phyloP scores from a whole-genome alignment of 2,888 invertebrate genomes.

The Chelonus formosanus region DNA sequence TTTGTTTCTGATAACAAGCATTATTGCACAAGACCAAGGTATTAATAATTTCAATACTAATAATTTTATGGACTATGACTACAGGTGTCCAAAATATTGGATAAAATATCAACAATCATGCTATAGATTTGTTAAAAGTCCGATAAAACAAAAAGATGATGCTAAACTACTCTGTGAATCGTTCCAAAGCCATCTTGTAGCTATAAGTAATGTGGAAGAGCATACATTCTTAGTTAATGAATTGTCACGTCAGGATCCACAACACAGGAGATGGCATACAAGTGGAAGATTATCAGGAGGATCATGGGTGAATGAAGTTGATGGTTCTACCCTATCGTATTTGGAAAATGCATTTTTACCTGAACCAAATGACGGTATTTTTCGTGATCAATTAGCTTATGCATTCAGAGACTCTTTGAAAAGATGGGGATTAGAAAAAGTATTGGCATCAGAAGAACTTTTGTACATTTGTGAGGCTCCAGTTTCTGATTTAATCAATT shows the following conservation, averaged over 20 bases:
- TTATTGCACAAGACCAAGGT: too few species aligned
- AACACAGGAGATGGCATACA: conserved; percentile 87
- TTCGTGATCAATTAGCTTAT: conserved; percentile 79
- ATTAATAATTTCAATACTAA: too few species aligned
- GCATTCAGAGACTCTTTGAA: conserved; percentile 70
- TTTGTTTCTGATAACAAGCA: too few species aligned
- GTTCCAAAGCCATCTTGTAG: conserved; percentile 81
- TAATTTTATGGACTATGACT: conserved; percentile 6
- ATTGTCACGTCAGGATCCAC: conserved; percentile 83
- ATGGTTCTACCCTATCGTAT: conserved; percentile 80
- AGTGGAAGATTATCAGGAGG: conserved; percentile 81
- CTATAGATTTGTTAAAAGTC: conserved; percentile 90
- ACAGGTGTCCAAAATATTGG: conserved; percentile 87
- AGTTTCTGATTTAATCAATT: conserved; percentile 75
- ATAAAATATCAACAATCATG: conserved; percentile 82
- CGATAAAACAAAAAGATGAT: conserved; percentile 80
- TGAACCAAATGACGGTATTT: conserved; percentile 66
- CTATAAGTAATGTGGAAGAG: conserved; percentile 84
- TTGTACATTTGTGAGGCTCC: conserved; percentile 91
- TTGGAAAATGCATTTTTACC: conserved; percentile 86
- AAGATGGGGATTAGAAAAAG: conserved; percentile 86
- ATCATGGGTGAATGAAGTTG: conserved; percentile 84
- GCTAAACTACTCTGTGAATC: conserved; percentile 85
- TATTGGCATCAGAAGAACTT: conserved; percentile 78
- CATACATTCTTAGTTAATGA: conserved; percentile 87